Base-by-base conservation (phyloP, 2,113 vertebrate species). In the Gopherus evgoodei region DNA sequence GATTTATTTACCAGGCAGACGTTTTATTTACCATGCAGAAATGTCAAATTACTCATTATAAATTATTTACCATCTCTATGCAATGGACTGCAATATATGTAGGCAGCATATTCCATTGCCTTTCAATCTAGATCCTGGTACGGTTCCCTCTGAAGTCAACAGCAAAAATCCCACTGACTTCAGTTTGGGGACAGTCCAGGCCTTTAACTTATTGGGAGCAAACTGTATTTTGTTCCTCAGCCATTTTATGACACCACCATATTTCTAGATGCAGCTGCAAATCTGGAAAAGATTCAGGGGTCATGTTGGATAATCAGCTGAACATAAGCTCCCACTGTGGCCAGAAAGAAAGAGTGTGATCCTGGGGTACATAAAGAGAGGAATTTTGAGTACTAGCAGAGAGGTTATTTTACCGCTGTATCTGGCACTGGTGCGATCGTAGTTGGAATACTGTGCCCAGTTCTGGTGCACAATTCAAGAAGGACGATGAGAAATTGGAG, bases 1-100 rank as follows among this genome's bases (percentile, higher is more conserved):
- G 95, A 94, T 96, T 95, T 95, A 44, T 24, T 76, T 44, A 96
- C 89, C 95, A 97, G 96, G 93, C 94, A 93, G 96, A 97, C 47
- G 87, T 94, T 44, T 44, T 76, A 44, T 11, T 76, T 44, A 96
- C 87, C 95, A 97, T 95, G 93, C 94, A 94, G 96, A 97, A 97
- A 89, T 95, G 84, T 88, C 91, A 97, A 96, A 97, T 95, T 97
- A 96, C 86, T 96, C 87, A 90, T 89, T 82, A 88, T 97, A 94
- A 97, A 95, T 96, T 95, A 97, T 96, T 90, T 95, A 50, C 87
- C 92, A 90, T 95, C 65, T 95, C 83, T 57, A 86, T 80, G 81
- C 88, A 91, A 90, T 79, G 84, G 96, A 92, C 94, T 94, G 65
- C 96, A 94, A 95, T 85, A 96, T 89, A 95, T 92, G 92, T 86